A percentile compares a stretch with the other conserved stretches of the same genome.
Conservation (phyloP, 2,113 vertebrate genomes). For the Pseudonaja textilis region DNA sequence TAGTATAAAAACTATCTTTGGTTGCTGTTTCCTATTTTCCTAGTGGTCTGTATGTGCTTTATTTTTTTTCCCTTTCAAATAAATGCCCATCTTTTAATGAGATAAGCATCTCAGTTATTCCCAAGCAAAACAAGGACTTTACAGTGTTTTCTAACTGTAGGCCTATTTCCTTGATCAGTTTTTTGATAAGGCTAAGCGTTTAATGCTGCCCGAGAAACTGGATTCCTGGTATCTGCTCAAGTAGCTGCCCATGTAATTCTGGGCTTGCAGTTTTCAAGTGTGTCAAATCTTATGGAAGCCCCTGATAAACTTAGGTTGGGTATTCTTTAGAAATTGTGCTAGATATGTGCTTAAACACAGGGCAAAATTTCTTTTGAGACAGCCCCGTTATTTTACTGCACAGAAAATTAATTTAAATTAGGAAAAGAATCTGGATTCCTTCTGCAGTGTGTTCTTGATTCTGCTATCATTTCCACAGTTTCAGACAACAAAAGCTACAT, state of each 20-base stretch:
- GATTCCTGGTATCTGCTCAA: background rate
- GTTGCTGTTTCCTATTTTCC: background rate
- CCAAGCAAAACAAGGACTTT: background rate
- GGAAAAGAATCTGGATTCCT: background rate
- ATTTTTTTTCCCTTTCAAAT: background rate
- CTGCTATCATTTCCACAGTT: background rate
- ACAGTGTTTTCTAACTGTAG: background rate
- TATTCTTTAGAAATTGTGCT: background rate
- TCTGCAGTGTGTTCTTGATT: background rate
- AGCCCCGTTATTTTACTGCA: background rate
- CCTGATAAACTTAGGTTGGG: background rate
- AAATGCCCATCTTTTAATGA: background rate
- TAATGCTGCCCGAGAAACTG: background rate
- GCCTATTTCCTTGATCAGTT: background rate
- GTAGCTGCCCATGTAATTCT: background rate
- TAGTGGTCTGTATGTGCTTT: background rate
- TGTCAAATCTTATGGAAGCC: background rate
- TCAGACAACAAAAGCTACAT: background rate
- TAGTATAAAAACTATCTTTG: background rate
- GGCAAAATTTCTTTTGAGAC: background rate
- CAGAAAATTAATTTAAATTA: background rate
- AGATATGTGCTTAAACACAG: background rate
- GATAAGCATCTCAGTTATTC: background rate
- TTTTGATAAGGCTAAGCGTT: background rate
- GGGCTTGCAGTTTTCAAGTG: background rate